These are phyloP conservation scores for Cathartes aura DNA, from an alignment of 2,113 vertebrate species.

Conservation along the genomic window DNA sequence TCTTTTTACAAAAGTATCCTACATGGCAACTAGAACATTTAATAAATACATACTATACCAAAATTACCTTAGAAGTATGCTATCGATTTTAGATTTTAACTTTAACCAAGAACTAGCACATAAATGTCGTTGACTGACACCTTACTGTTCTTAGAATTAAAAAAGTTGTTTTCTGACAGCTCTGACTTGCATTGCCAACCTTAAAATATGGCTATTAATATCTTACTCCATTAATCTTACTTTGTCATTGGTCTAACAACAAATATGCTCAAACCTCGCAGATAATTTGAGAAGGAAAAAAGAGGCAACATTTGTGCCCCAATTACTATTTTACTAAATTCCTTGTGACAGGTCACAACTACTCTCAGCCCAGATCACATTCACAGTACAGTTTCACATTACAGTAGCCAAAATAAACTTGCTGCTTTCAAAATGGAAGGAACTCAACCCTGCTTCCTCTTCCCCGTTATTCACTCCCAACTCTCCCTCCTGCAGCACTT, in stretches of 20 bases:
- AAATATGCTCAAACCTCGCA: neutral
- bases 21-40: neutral
- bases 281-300: neutral
- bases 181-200: neutral
- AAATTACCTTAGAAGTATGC: neutral
- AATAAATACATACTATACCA: neutral
- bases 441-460: conserved; percentile 41
- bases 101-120: neutral
- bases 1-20: neutral
- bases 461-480: neutral
- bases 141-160: neutral
- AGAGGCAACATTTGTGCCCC: neutral
- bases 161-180: neutral
- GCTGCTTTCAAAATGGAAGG: conserved; percentile 62
- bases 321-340: neutral
- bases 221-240: neutral
- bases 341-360: conserved; percentile 14
- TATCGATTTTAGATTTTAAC: neutral
- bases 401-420: conserved; percentile 57
- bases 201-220: neutral
- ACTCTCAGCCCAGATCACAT: neutral
- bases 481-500: neutral
- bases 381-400: conserved; percentile 48
- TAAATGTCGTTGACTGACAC: neutral
- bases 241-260: neutral